Conservation (phyloP, 1,140 invertebrate genomes). For the Oncopodura yosiiana region DNA sequence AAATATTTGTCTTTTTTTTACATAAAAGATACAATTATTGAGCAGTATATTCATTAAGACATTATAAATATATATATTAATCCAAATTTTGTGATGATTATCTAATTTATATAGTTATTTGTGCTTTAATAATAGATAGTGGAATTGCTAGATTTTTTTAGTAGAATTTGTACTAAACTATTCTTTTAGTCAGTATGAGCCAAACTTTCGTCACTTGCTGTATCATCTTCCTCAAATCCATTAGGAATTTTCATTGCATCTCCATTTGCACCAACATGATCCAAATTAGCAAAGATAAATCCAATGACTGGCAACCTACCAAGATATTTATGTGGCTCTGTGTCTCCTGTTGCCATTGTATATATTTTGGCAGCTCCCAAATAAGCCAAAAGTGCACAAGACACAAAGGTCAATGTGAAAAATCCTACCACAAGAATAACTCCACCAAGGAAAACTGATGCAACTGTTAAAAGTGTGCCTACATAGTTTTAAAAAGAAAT, state of each 20-base stretch:
- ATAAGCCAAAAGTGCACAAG: slow-evolving; percentile 6
- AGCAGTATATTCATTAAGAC: too few species aligned
- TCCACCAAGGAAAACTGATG: slow-evolving; percentile 18
- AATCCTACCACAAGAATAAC: slow-evolving; percentile 18
- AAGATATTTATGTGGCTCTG: slow-evolving; percentile 8
- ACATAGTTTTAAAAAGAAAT: slow-evolving; percentile 7
- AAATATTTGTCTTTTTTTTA: too few species aligned
- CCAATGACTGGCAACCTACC: slow-evolving; percentile 11
- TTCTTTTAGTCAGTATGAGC: slow-evolving; percentile 28
- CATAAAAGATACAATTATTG: too few species aligned
- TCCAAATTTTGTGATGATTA: too few species aligned
- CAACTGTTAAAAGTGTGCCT: slow-evolving; percentile 27
- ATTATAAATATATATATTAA: too few species aligned
- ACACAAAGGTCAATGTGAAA: slow-evolving; percentile 9
- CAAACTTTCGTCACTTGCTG: slow-evolving; percentile 20
- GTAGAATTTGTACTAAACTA: too few species aligned
- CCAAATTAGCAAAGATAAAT: slow-evolving; percentile 12
- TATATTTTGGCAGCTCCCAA: slow-evolving; percentile 7
- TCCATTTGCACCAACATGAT: slow-evolving; percentile 16
- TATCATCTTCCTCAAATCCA: slow-evolving; percentile 18
- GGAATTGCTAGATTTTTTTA: too few species aligned
- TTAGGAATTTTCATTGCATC: slow-evolving; percentile 23
- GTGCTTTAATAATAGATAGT: too few species aligned
- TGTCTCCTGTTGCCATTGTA: slow-evolving; percentile 1
- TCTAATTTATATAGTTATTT: too few species aligned